These are phyloP conservation scores for Thripadectes ignobilis DNA, from an alignment of 2,797 vertebrate species.

Conservation along the genomic window DNA sequence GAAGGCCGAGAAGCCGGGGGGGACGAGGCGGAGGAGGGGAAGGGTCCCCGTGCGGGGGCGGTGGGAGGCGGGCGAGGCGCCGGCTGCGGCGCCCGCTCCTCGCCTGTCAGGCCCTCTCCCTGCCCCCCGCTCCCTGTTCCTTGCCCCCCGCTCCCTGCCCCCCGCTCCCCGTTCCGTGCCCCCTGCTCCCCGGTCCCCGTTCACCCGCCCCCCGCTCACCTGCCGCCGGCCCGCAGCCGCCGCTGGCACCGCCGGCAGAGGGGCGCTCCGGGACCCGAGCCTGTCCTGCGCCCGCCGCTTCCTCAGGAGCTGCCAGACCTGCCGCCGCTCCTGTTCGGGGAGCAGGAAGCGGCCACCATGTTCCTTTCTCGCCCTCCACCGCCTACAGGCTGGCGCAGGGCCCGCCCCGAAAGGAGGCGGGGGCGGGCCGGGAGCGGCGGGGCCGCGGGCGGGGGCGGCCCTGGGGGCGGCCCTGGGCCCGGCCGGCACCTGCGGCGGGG, in stretches of 20 bases:
- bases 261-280: not conserved
- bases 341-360: constrained; percentile 48
- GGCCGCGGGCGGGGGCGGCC: no score
- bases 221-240: not conserved
- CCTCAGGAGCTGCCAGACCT: not conserved
- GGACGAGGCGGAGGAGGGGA: not conserved
- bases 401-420: constrained; percentile 48
- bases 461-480: no score
- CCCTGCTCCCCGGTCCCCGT: no score
- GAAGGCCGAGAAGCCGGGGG: no score
- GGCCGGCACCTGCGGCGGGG: no score
- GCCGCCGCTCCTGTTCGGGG: not conserved
- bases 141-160: not conserved
- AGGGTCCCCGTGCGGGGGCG: no score
- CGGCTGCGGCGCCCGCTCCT: not conserved
- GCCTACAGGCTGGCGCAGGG: constrained; percentile 4
- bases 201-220: not conserved
- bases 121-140: no score
- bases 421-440: not conserved
- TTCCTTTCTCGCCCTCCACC: constrained; percentile 28
- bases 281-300: not conserved
- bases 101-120: not conserved
- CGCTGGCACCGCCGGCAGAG: not conserved
- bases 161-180: not conserved
- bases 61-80: not conserved